Evolutionary conservation across 2,113 vertebrate species (phyloP), one percentile per base, ranked within the genome.

Genomic region (Larimichthys crocea): DNA sequence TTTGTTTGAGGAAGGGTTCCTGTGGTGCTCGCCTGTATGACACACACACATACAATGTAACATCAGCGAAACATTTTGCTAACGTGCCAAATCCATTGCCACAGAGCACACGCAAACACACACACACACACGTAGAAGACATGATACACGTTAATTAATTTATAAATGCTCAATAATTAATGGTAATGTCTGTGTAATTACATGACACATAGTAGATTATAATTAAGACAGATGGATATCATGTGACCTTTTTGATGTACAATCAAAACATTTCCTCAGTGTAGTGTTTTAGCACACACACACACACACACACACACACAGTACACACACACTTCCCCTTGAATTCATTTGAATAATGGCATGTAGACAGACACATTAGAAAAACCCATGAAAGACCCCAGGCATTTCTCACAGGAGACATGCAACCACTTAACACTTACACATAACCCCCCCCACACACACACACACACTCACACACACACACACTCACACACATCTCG

Each of bases 261-360:
- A 52, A 29, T 40, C 16, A 44, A 74, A 76, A 46, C 16, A 15
- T 75, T 85, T 83, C 11, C 10, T 79, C 6, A 24, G 42, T 76
- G 67, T 20, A 22, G 63, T 64, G 48, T 19, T 31, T 53, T 44
- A 44, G 11, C 20, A n/a, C 42, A 46, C n/a, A 52, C 52, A 48
- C 50, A 22, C 61, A 74, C 55, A 60, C 40, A 71, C 40, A 42
- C 40, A 44, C 42, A 44, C 42, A 44, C 42, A 44, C 42, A 12
- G 66, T 64, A 16, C 67, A 10, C 61, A 10, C 61, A 76, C 63
- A 60, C 4, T 71, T 83, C 17, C 83, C 48, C 76, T 82, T 75
- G 55, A 82, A 76, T 76, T 88, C 61, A 91, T 92, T 90, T 92
- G 79, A 83, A 88, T 92, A 91, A 93, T 91, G 55, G 62, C 73